Evolutionary conservation across 2,113 vertebrate species (phyloP), one percentile per base, ranked within the genome.

Genomic region (Stegastes partitus): DNA sequence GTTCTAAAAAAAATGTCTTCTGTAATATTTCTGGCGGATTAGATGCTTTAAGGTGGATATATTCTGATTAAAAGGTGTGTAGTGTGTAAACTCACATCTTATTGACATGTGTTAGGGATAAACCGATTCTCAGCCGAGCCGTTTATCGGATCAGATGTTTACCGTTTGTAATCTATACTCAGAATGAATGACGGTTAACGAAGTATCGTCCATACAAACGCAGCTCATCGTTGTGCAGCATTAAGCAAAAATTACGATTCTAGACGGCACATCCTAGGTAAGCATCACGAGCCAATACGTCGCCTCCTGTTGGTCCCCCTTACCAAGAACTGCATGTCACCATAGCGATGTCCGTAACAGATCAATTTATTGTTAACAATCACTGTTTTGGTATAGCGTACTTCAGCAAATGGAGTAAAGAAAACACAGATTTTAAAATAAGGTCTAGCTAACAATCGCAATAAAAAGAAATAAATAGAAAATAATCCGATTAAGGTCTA

Each of bases 311-410:
- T 14, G 39, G 37, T 22, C 61, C 74, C 21, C 91, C 88, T 92
- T 87, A 94, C 94, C 94, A 95, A 94, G 69, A 97, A 97, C 90
- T 94, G 95, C 96, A 97, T 97, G 95, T 97, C 95, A 98, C 96
- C 95, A 97, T 95, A 95, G 94, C 93, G 95, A 96, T 95, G 96
- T 96, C 96, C 95, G 94, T 95, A 96, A 97, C 97, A 98, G 96
- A 96, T 97, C 95, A 95, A 96, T 97, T 94, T 93, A 95, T 98
- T 95, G 95, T 97, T 96, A 94, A 97, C 96, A 93, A 96, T 95
- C 95, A 96, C 95, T 96, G 96, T 96, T 96, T 94, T 96, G 96
- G 96, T 96, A 96, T 95, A 96, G 96, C 95, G 94, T 95, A 96
- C 94, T 95, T 96, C 94, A 97, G 95, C 94, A 95, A 94, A 91